Percentiles rank a stretch among this genome's conserved stretches.
Evolutionary conservation across 2,113 vertebrate species (phyloP).

Genomic region (Nicator chloris): DNA sequence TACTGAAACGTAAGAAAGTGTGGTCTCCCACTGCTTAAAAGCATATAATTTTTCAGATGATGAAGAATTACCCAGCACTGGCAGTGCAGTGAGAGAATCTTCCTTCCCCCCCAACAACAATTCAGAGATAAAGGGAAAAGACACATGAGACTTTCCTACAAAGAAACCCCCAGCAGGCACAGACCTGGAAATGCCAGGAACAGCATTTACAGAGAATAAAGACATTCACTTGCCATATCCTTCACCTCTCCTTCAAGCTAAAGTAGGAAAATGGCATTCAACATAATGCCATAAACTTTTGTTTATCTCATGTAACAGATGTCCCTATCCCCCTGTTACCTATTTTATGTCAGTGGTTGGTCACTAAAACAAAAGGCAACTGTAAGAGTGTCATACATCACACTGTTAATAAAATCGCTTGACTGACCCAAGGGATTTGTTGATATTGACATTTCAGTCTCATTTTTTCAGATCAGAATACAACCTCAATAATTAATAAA

Average conservation of each 20-base stretch:
- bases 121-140: neutral
- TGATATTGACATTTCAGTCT: constrained; percentile 28
- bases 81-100: neutral
- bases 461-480: neutral
- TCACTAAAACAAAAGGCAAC: constrained; percentile 20
- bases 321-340: constrained; percentile 22
- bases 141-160: neutral
- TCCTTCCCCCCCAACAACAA: neutral
- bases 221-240: neutral
- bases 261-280: constrained; percentile 25
- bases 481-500: neutral
- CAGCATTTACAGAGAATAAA: neutral
- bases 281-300: constrained; percentile 36
- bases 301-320: constrained; percentile 20
- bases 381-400: neutral
- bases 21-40: neutral
- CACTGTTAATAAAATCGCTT: neutral
- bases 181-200: constrained; percentile 9
- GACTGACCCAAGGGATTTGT: constrained; percentile 17
- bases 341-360: constrained; percentile 2
- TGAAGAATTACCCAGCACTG: neutral
- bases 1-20: neutral
- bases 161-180: neutral
- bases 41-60: neutral
- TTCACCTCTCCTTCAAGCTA: neutral